Conservation (phyloP, 2,113 vertebrate genomes). For the Bos javanicus region DNA sequence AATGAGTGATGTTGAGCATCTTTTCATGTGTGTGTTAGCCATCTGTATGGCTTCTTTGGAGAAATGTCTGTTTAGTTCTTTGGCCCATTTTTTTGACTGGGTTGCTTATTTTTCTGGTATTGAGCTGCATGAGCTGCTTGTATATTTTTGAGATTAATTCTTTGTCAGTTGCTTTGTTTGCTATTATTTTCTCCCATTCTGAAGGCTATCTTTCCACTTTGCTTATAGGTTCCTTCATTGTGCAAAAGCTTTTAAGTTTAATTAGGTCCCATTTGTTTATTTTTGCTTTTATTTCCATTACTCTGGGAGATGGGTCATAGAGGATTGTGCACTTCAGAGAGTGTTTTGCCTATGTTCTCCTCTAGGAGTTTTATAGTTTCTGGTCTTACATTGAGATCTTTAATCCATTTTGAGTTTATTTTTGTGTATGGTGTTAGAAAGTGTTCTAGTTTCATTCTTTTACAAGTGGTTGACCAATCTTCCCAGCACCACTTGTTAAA, state of each 20-base stretch:
- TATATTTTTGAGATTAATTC: background rate
- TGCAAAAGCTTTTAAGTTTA: background rate
- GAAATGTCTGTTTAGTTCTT: background rate
- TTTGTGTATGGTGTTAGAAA: background rate
- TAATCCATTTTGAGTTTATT: background rate
- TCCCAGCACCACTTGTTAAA: background rate
- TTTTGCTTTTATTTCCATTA: background rate
- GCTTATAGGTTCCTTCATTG: background rate
- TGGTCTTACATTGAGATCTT: background rate
- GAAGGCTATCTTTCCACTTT: background rate
- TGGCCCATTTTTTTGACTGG: background rate
- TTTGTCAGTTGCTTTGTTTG: background rate
- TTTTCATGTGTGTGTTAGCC: background rate
- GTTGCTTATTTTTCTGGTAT: background rate
- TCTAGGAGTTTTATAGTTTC: background rate
- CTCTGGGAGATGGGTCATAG: background rate
- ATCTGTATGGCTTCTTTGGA: background rate
- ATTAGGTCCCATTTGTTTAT: background rate
- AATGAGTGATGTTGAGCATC: background rate
- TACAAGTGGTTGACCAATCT: background rate
- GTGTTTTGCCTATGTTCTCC: background rate
- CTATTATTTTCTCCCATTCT: background rate
- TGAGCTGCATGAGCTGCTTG: background rate
- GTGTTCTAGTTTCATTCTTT: background rate
- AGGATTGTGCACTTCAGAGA: background rate